Percentiles rank a stretch among this genome's conserved stretches.
These are phyloP conservation scores for Mimachlamys varia DNA, from an alignment of 2,888 invertebrate species.

Conservation along the genomic window DNA sequence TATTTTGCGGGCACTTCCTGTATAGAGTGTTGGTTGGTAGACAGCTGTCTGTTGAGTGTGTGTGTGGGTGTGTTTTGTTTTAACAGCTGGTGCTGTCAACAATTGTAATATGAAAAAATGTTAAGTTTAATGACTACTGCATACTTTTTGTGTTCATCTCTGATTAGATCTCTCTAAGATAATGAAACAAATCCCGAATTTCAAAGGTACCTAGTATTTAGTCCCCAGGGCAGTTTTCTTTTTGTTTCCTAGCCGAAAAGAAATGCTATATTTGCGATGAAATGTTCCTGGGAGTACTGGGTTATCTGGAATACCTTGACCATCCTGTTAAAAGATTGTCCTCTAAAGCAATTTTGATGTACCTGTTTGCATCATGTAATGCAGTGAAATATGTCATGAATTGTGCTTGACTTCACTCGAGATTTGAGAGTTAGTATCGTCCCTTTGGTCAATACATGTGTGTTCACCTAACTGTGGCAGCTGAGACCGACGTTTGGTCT, in stretches of 20 bases:
- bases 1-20: background rate
- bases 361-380: background rate
- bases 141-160: conserved; percentile 33
- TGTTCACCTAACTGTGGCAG: background rate
- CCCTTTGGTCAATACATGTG: conserved; percentile 17
- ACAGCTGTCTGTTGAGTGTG: conserved; percentile 34
- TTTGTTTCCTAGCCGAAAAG: background rate
- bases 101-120: background rate
- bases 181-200: background rate
- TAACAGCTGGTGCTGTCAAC: conserved; percentile 31
- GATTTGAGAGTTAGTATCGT: background rate
- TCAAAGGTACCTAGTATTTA: background rate
- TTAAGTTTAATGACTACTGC: background rate
- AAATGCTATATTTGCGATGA: background rate
- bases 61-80: conserved; percentile 20
- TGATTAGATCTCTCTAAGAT: background rate
- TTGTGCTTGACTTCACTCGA: background rate
- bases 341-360: background rate
- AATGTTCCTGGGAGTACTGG: background rate
- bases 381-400: background rate
- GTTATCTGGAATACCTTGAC: background rate
- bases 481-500: background rate
- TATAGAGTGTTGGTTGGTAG: background rate
- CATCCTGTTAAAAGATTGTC: background rate
- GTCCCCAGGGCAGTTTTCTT: background rate